Evolutionary conservation across 2,113 vertebrate species (phyloP).

Genomic region (Ascaphus truei): DNA sequence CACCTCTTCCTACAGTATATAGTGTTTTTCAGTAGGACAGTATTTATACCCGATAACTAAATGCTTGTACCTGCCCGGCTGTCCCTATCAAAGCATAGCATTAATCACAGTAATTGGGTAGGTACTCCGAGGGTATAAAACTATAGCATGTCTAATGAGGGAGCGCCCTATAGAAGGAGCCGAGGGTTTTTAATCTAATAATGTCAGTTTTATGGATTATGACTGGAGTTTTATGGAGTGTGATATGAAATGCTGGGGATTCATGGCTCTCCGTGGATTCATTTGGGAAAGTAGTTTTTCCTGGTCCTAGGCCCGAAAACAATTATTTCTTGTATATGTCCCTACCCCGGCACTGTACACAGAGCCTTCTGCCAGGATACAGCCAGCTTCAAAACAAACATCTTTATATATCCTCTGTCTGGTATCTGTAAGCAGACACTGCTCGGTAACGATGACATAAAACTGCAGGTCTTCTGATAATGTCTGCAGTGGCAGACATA

Average conservation of each 20-base stretch:
- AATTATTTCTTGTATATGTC: conserved; percentile 55
- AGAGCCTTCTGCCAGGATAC: conserved; percentile 39
- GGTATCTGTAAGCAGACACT: background rate
- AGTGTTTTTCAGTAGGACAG: background rate
- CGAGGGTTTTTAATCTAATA: conserved; percentile 60
- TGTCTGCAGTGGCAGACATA: too few relatives aligned
- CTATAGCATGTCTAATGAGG: conserved; percentile 54
- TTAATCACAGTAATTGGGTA: conserved; percentile 55
- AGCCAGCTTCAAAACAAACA: conserved; percentile 36
- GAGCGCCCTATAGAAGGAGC: conserved; percentile 47
- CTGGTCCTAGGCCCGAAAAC: conserved; percentile 58
- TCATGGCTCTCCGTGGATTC: conserved; percentile 59
- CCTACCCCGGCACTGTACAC: conserved; percentile 43
- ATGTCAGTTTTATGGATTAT: conserved; percentile 60
- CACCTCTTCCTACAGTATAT: background rate
- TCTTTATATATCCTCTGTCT: background rate
- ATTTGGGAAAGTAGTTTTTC: conserved; percentile 57
- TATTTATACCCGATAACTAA: conserved; percentile 38
- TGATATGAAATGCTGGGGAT: conserved; percentile 60
- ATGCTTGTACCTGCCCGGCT: conserved; percentile 50
- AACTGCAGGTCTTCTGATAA: too few relatives aligned
- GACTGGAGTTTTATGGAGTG: conserved; percentile 55
- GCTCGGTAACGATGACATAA: too few relatives aligned
- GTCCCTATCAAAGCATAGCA: conserved; percentile 49
- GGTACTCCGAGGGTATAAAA: conserved; percentile 53